These are phyloP conservation scores for Sebastes iracundus DNA, from an alignment of 2,797 vertebrate species.

Conservation along the genomic window DNA sequence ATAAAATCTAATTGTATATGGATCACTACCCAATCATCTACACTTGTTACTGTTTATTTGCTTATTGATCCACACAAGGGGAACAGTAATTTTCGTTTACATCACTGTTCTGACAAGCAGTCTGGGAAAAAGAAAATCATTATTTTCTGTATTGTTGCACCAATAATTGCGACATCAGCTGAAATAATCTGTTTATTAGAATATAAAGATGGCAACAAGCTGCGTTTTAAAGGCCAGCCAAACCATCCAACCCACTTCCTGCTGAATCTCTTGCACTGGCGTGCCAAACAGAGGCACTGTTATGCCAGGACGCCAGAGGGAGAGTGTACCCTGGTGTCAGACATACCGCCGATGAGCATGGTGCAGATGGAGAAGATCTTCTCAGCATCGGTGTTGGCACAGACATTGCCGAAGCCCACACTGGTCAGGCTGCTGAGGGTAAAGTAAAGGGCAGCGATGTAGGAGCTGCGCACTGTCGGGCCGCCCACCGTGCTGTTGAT, in stretches of 20 bases:
- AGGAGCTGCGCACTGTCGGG: constrained; percentile 91
- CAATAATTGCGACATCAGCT: constrained; percentile 44
- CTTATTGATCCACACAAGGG: background rate
- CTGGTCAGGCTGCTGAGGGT: constrained; percentile 98
- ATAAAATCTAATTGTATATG: background rate
- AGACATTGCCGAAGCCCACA: constrained; percentile 95
- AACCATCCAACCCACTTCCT: constrained; percentile 36
- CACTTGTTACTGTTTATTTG: background rate
- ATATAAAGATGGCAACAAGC: constrained; percentile 30
- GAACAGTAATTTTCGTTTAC: background rate
- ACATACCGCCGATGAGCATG: constrained; percentile 94
- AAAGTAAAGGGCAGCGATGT: constrained; percentile 97
- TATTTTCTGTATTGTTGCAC: constrained; percentile 15
- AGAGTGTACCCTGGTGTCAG: constrained; percentile 25
- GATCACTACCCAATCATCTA: background rate
- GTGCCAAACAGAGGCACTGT: constrained; percentile 16
- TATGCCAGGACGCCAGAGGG: constrained; percentile 42
- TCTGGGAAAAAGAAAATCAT: constrained; percentile 1
- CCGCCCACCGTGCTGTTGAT: constrained; percentile 92
- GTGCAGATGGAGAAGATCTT: constrained; percentile 99
- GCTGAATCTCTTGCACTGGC: constrained; percentile 27
- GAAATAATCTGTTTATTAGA: constrained; percentile 47
- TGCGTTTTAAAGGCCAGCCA: constrained; percentile 48
- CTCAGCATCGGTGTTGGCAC: constrained; percentile 95
- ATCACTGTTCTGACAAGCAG: constrained; percentile 2